A percentile compares a stretch with the other conserved stretches of the same genome.
Conservation (phyloP, 2,888 invertebrate genomes). For the Callyntrura sp. region DNA sequence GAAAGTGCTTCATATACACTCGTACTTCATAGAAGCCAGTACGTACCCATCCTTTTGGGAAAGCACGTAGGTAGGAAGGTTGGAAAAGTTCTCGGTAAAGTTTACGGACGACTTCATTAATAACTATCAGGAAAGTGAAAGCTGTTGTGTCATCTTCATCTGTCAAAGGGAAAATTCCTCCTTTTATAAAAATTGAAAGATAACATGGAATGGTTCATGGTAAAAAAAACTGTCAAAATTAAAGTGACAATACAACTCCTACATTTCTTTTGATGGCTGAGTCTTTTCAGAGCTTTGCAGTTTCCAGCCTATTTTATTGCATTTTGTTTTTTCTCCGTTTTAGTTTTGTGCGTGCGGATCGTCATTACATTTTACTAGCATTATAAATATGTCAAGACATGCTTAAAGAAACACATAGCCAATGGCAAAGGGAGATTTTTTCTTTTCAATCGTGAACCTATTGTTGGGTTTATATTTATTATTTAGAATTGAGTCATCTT, state of each 20-base stretch:
- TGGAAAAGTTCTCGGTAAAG: not conserved
- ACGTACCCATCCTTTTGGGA: not conserved
- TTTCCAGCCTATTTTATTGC: not conserved
- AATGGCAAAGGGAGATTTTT: not conserved
- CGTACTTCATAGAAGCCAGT: not conserved
- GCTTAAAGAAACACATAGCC: constrained; percentile 11
- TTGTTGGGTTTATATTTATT: constrained; percentile 33
- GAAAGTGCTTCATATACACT: not conserved
- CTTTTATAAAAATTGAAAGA: not conserved
- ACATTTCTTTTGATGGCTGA: too few relatives aligned
- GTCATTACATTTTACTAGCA: too few relatives aligned
- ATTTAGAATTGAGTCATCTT: constrained; percentile 57
- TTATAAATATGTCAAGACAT: not conserved
- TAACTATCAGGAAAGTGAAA: constrained; percentile 21
- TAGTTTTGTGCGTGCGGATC: too few relatives aligned
- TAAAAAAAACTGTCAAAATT: too few relatives aligned
- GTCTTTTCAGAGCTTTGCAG: too few relatives aligned
- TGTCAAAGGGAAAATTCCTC: not conserved
- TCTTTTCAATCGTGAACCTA: not conserved
- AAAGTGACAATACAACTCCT: too few relatives aligned
- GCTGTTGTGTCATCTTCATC: not conserved
- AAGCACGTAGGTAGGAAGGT: not conserved
- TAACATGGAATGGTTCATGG: not conserved
- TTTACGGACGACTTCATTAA: constrained; percentile 42
- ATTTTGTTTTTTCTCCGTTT: not conserved